These are phyloP conservation scores for Philonicus albiceps DNA, from an alignment of 2,888 invertebrate genomes.

Conservation along the genomic window DNA sequence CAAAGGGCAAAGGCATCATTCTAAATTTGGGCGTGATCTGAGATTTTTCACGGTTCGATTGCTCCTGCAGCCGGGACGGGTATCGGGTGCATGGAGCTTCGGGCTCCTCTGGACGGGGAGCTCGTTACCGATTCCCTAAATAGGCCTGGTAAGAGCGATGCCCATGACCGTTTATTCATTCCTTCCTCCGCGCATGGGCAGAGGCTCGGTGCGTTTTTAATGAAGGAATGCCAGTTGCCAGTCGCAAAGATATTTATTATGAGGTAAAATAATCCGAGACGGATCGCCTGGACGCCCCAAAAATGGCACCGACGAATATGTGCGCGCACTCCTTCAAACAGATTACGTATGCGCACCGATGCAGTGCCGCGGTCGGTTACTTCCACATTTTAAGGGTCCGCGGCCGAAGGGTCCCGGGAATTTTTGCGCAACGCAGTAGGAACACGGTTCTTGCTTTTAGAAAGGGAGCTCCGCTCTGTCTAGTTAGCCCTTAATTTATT, in stretches of 20 bases:
- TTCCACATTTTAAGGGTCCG: neutral
- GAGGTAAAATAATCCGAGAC: slow-evolving; percentile 21
- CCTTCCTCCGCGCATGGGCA: neutral
- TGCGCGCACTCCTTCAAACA: neutral
- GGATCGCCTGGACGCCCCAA: neutral
- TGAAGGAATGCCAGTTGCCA: slow-evolving; percentile 27
- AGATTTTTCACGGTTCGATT: slow-evolving; percentile 31
- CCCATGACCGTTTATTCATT: slow-evolving; percentile 11
- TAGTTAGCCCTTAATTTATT: neutral
- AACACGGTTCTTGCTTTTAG: neutral
- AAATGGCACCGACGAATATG: slow-evolving; percentile 15
- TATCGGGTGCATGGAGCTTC: neutral
- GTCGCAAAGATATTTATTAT: slow-evolving; percentile 19
- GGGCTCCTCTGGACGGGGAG: neutral
- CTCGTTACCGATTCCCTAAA: slow-evolving; percentile 33
- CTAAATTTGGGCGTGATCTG: slow-evolving; percentile 32
- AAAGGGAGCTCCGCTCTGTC: neutral
- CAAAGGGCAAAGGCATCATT: slow-evolving; percentile 8
- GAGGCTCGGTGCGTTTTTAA: slow-evolving; percentile 7
- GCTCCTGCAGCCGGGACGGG: neutral
- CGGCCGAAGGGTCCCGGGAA: neutral
- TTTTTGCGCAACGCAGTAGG: neutral
- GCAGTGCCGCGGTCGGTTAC: neutral
- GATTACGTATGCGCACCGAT: neutral
- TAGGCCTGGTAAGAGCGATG: slow-evolving; percentile 10